Evolutionary conservation across 1,140 invertebrate species (phyloP), one percentile per base, ranked within the genome.

Genomic region (Trachelipus rathkii): DNA sequence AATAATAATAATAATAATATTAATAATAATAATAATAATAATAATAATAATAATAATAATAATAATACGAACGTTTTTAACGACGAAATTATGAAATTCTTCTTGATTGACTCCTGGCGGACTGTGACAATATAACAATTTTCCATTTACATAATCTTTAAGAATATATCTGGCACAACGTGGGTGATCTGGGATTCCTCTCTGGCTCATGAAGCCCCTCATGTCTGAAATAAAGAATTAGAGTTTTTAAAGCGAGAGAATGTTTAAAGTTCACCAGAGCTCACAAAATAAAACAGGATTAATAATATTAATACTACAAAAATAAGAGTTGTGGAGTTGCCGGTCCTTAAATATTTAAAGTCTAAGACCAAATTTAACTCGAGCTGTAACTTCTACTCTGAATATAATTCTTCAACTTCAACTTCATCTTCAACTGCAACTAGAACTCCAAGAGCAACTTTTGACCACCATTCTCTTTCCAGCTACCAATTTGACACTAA

Each of bases 121-220:
- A 0, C 94, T 90, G 81, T 92, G 86, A 82, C 92, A 94, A 87
- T 92, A 97, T 0, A 93, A 85, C 10, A 99, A 85, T 82, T 90
- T 91, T 5, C 96, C 97, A 84, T 91, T 93, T 0, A 98, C 92
- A 84, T 93, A 98, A 85, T 99, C 96, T 85, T 98, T 99, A 0
- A 99, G 87, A 79, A 99, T 88, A 53, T 92, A 90, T 44, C 96
- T 89, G 0, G 96, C 91, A 5, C 95, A 91, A 73, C 96, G 88
- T 0, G 95, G 90, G 85, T 92, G 92, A 87, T 99, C 97, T 0
- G 97, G 96, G 80, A 96, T 90, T 0, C 96, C 96, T 82, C 94
- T 92, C 19, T 92, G 90, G 0, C 95, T 97, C 96, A 99, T 99
- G 84, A 93, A 97, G 46, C 96, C 96, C 82, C 96, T 88, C 87